These are phyloP conservation scores for Paraescarpia echinospica DNA, from an alignment of 1,140 invertebrate genomes.

Conservation along the genomic window DNA sequence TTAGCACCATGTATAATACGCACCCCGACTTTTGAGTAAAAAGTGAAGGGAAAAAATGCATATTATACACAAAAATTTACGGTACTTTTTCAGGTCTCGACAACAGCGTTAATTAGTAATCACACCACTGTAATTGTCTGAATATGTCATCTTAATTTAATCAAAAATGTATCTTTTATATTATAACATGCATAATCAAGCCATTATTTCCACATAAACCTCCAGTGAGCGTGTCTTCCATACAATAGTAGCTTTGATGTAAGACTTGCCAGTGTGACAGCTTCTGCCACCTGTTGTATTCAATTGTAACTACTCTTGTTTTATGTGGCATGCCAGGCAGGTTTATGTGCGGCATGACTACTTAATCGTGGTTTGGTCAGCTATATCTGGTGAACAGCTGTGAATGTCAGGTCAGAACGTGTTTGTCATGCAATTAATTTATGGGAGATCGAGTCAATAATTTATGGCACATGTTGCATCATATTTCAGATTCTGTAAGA, in stretches of 20 bases:
- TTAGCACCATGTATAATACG: too few species aligned
- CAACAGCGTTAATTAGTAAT: background rate
- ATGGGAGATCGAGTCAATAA: background rate
- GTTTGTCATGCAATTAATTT: background rate
- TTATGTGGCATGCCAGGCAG: background rate
- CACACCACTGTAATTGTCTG: background rate
- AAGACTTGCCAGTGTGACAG: background rate
- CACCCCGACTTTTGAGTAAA: too few species aligned
- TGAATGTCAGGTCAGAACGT: background rate
- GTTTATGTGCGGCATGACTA: background rate
- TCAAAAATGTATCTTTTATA: too few species aligned
- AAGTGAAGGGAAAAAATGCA: too few species aligned
- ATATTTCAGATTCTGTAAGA: background rate
- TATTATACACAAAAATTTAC: too few species aligned
- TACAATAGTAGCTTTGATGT: slow-evolving; percentile 1
- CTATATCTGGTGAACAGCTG: background rate
- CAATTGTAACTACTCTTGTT: background rate
- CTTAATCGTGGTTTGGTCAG: background rate
- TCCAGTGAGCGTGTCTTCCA: background rate
- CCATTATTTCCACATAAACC: background rate
- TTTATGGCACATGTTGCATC: background rate
- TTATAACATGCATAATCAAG: too few species aligned
- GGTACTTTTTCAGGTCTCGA: too few species aligned
- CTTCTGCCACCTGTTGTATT: background rate
- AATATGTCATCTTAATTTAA: too few species aligned